Evolutionary conservation across 2,797 vertebrate genomes (phyloP), one percentile per base, ranked within the genome.

Genomic region (Gallirallus australis): DNA sequence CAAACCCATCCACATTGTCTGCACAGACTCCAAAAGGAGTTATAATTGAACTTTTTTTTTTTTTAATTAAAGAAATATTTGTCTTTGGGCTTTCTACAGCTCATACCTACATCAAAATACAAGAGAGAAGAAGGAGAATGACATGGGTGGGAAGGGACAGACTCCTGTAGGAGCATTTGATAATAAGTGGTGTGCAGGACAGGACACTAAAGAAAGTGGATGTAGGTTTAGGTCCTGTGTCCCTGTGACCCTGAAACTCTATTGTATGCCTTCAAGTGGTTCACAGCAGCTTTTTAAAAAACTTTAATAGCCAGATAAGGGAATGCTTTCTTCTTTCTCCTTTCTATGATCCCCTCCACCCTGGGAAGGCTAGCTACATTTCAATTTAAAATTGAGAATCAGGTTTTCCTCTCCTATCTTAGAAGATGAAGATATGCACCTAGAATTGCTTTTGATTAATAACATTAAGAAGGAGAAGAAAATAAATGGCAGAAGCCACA

Each of bases 381-480:
- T 70, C 31, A 33, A 76, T 70, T 73, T 64, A 54, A 63, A 56
- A 54, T 39, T 54, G 28, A 57, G 10, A 76, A 85, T 77, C 56
- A 50, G 25, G 40, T 90, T 95, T 94, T 54, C 80, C 57, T 86
- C 11, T 77, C 23, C 84, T 83, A 33, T 56, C 53, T 89, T 64
- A 21, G 39, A 54, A 60, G 35, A 69, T 68, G n/a, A 71, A 15
- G 27, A 86, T 78, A 81, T 65, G 39, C 23, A 76, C 45, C 70
- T 84, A 81, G 50, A 86, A 80, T 80, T 18, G 28, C 42, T n/a
- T 89, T 94, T 96, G 87, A 73, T 87, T 84, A 90, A 93, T 69
- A 86, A 45, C 61, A 86, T 72, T 65, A 40, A 25, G 45, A 87
- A 16, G 23, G 7, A 61, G 21, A 84, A 59, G 35, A 85, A 93